A percentile compares a stretch with the other conserved stretches of the same genome.
Conservation (phyloP, 2,113 vertebrate species). For the Nyctibius bracteatus region DNA sequence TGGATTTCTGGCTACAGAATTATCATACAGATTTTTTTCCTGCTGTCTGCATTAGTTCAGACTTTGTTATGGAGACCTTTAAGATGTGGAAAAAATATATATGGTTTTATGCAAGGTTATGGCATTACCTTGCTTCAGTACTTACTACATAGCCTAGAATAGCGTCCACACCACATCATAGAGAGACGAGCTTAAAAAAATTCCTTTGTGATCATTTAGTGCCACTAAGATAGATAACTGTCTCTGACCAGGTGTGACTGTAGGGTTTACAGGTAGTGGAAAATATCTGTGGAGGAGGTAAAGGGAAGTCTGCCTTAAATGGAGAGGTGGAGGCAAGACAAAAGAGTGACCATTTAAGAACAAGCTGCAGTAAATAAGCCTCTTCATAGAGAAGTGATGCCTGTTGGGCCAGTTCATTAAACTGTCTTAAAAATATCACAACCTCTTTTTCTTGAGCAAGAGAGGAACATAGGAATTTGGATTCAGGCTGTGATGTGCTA, state of each 20-base stretch:
- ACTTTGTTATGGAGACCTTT: background rate
- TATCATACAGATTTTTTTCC: background rate
- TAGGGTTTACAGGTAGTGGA: background rate
- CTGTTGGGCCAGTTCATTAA: background rate
- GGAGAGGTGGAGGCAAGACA: background rate
- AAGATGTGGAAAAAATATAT: background rate
- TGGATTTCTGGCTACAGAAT: background rate
- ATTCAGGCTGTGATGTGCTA: background rate
- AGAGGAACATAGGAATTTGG: background rate
- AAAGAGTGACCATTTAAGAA: background rate
- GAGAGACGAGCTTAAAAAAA: background rate
- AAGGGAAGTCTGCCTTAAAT: background rate
- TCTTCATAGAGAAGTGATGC: background rate
- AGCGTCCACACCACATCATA: background rate
- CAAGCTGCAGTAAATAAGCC: background rate
- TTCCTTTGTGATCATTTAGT: background rate
- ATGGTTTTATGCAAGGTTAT: too few species aligned
- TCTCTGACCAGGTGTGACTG: background rate
- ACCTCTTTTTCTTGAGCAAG: background rate
- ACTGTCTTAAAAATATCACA: background rate
- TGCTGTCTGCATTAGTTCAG: background rate
- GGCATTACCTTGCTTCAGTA: background rate
- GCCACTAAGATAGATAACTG: background rate
- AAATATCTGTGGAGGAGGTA: background rate
- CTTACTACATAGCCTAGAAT: background rate